Evolutionary conservation across 2,888 invertebrate genomes (phyloP), one percentile per base, ranked within the genome.

Genomic region (Habrosyne pyritoides): DNA sequence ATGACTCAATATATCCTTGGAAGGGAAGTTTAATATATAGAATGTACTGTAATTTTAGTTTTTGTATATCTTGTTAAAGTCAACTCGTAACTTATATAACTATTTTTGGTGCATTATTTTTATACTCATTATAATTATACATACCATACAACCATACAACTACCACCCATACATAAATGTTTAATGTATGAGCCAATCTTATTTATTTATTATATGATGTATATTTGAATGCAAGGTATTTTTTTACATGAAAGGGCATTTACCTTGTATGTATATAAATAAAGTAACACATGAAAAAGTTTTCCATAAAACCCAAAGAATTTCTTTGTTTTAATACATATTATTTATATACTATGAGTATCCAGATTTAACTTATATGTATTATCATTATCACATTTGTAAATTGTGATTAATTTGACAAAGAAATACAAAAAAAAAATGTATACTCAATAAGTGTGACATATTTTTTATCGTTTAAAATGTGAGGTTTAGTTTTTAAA

Each of bases 1-100:
- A n/a, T n/a, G n/a, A n/a, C n/a, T n/a, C 10, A 28, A 28, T 10
- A 33, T 33, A 12, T 33, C n/a, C 33, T 1, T 42, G 0, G 7
- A 42, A 18, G 18, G 18, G 14, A 18, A 1, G 18, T 42, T 42
- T 18, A 18, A 36, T 4, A 36, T n/a, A n/a, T n/a, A 26, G 18
- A 14, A 21, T n/a, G 12, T 30, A 18, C 36, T 28, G 47, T 59
- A 50, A 42, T 59, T 56, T 14, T 51, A 21, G 30, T 73, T 59
- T 69, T 69, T 78, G 74, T 79, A 77, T 77, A 79, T 77, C 66
- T 69, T 77, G 74, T 74, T 64, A 46, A 59, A 57, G 60, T 22
- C 65, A 59, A 64, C 55, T 67, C 53, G 12, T 46, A 3, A 33
- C 59, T 51, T 56, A 56, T 59, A 52, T 50, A 36, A 10, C 10